These are phyloP conservation scores for Potamilus streckersoni DNA, from an alignment of 1,140 invertebrate genomes.

Conservation along the genomic window DNA sequence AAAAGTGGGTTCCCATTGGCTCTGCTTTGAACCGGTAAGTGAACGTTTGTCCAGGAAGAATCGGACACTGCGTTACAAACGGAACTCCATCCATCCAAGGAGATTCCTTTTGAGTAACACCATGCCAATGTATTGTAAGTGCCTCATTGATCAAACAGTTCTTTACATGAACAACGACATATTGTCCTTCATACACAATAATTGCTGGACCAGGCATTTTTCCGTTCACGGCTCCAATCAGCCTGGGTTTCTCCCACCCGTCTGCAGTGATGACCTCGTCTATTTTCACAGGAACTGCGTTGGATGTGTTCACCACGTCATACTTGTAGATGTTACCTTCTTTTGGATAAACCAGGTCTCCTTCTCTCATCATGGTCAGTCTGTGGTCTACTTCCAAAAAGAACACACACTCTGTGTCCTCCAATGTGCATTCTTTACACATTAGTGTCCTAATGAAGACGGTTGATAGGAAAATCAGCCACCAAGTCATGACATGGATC, in stretches of 20 bases:
- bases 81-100: slow-evolving; percentile 94
- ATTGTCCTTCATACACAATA: slow-evolving; percentile 86
- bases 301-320: slow-evolving; percentile 38
- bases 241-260: slow-evolving; percentile 43
- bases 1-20: slow-evolving; percentile 60
- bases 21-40: slow-evolving; percentile 77
- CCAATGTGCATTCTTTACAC: slow-evolving; percentile 19
- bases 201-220: slow-evolving; percentile 62
- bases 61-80: slow-evolving; percentile 91
- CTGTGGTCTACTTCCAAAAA: slow-evolving; percentile 36
- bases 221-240: slow-evolving; percentile 49
- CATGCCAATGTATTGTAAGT: slow-evolving; percentile 89
- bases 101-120: slow-evolving; percentile 82
- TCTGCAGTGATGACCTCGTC: slow-evolving; percentile 53
- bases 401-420: slow-evolving; percentile 37
- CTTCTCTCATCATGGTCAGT: slow-evolving; percentile 49
- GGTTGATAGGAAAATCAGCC: too few relatives aligned
- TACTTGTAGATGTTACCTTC: slow-evolving; percentile 48
- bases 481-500: too few relatives aligned
- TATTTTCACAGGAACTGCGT: slow-evolving; percentile 29
- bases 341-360: slow-evolving; percentile 32
- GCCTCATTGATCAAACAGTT: slow-evolving; percentile 85
- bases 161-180: slow-evolving; percentile 84
- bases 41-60: slow-evolving; percentile 84
- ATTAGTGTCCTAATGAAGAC: too few relatives aligned